A percentile compares a stretch with the other conserved stretches of the same genome.
Conservation (phyloP, 2,113 vertebrate genomes). For the Xiphias gladius region DNA sequence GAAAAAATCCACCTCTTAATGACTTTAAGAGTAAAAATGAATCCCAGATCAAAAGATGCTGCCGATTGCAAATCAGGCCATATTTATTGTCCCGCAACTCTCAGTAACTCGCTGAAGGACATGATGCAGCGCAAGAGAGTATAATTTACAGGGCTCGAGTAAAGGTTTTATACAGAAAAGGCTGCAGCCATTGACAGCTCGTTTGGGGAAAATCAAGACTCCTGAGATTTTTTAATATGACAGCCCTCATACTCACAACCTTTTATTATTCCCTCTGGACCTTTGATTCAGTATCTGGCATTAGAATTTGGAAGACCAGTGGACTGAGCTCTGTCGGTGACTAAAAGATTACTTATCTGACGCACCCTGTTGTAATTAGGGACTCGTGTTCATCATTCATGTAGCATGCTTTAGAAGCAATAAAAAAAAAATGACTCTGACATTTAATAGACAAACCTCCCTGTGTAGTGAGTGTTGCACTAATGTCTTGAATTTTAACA, state of each 20-base stretch:
- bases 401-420: not conserved
- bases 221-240: not conserved
- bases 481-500: slow-evolving; percentile 3
- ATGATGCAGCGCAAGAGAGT: too few relatives aligned
- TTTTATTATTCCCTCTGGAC: not conserved
- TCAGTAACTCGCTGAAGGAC: too few relatives aligned
- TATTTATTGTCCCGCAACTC: too few relatives aligned
- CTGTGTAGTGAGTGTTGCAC: not conserved
- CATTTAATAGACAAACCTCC: not conserved
- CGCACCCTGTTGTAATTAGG: not conserved
- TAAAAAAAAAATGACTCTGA: slow-evolving; percentile 1
- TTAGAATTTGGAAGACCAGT: too few relatives aligned
- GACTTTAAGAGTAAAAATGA: too few relatives aligned
- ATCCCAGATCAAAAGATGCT: too few relatives aligned
- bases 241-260: not conserved
- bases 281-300: not conserved
- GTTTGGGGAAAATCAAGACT: too few relatives aligned
- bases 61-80: too few relatives aligned
- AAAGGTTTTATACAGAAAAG: too few relatives aligned
- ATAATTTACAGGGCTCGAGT: too few relatives aligned
- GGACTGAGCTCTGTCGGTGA: not conserved
- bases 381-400: not conserved
- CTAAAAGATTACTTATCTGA: not conserved
- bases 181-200: too few relatives aligned
- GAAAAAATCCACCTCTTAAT: too few relatives aligned